A percentile compares a stretch with the other conserved stretches of the same genome.
Evolutionary conservation across 2,113 vertebrate species (phyloP).

Genomic region (Meles meles): DNA sequence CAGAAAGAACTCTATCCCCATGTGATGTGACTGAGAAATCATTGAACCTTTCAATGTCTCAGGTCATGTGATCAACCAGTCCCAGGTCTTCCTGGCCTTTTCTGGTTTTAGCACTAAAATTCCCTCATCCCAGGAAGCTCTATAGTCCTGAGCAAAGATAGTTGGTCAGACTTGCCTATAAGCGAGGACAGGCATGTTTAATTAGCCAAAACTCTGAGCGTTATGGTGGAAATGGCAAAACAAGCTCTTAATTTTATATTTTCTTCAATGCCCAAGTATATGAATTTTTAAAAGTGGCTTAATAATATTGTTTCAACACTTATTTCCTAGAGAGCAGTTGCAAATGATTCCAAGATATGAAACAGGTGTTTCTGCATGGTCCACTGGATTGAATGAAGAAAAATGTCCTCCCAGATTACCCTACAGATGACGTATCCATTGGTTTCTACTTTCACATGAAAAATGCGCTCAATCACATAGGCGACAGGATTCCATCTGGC

Average conservation of each 20-base stretch:
- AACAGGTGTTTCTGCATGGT: slow-evolving; percentile 71
- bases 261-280: slow-evolving; percentile 5
- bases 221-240: neutral
- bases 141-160: neutral
- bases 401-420: slow-evolving; percentile 60
- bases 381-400: slow-evolving; percentile 63
- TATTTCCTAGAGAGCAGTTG: slow-evolving; percentile 66
- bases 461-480: slow-evolving; percentile 51
- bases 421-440: slow-evolving; percentile 56
- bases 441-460: slow-evolving; percentile 64
- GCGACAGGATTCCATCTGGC: slow-evolving; percentile 65
- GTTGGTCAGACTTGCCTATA: neutral
- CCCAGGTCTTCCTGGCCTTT: neutral
- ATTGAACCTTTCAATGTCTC: neutral
- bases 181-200: neutral
- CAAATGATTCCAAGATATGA: slow-evolving; percentile 58
- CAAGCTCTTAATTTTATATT: slow-evolving; percentile 26
- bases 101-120: neutral
- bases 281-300: slow-evolving; percentile 56
- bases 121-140: neutral
- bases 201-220: neutral
- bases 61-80: neutral
- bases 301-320: slow-evolving; percentile 68
- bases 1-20: neutral
- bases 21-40: neutral